Conservation (phyloP, 2,797 vertebrate species). For the Emys orbicularis region DNA sequence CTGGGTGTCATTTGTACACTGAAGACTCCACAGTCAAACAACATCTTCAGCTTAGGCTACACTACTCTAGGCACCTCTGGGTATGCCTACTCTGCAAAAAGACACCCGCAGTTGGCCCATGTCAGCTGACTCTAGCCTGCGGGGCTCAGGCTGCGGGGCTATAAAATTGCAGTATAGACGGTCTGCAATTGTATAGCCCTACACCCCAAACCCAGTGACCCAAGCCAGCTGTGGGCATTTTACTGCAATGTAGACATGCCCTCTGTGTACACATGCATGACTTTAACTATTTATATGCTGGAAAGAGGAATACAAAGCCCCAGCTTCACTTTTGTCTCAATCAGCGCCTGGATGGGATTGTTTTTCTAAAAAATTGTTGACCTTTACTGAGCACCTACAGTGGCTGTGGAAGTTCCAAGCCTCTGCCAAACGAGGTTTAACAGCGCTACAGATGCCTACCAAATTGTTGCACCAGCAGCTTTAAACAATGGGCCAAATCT, state of each 20-base stretch:
- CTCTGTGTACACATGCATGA: neutral
- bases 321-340: neutral
- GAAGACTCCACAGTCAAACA: neutral
- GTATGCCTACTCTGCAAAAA: neutral
- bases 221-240: neutral
- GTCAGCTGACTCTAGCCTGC: neutral
- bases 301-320: accelerated
- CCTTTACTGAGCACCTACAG: conserved; percentile 41
- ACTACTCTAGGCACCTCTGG: neutral
- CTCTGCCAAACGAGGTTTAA: conserved; percentile 63
- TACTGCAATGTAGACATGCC: neutral
- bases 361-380: conserved; percentile 50
- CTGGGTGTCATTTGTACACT: neutral
- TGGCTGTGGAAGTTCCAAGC: conserved; percentile 44
- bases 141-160: neutral
- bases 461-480: conserved; percentile 67
- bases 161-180: neutral
- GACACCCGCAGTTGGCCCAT: neutral
- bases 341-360: conserved; percentile 15
- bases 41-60: neutral
- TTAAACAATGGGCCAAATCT: conserved; percentile 63
- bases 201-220: too few species aligned
- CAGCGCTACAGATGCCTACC: conserved; percentile 2
- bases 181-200: neutral
- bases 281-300: neutral